Evolutionary conservation across 1,140 invertebrate genomes (phyloP), one percentile per base, ranked within the genome.

Genomic region (Ceratoteleas bidentatus): DNA sequence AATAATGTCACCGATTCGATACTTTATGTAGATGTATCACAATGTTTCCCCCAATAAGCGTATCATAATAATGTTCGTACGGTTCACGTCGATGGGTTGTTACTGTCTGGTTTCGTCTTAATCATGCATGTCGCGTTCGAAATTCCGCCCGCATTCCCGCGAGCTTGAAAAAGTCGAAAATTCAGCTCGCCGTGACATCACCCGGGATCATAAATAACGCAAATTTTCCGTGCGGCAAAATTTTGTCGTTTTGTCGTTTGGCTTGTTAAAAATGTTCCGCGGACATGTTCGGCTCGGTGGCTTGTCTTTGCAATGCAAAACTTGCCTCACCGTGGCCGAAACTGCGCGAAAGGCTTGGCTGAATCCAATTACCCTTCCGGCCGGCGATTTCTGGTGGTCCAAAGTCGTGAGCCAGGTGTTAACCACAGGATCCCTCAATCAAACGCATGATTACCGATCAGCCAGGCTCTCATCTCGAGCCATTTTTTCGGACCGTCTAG

Each of bases 401-500:
- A 4, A n/a, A 24, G 8, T 49, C 40, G 16, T 38, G 58, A 72
- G 14, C 61, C 60, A 78, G 75, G 75, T 78, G 75, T 72, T 78
- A 70, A 70, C 65, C 54, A 66, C 47, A 60, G 54, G 54, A 78
- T 65, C 53, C 54, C 24, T 72, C 62, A 61, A 68, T 79, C 61
- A 73, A 54, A 68, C 24, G 24, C 68, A 73, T 73, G 53, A 73
- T 79, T 79, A 79, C 60, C 65, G 60, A 61, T 66, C 68, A 56
- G 36, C 33, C 14, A 15, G 66, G 65, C 36, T 49, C 61, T 13
- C 54, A 34, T 47, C 53, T 52, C 66, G 14, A n/a, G 66, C 40
- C 14, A 24, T 52, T 14, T n/a, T 36, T 3, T 47, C 34, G n/a
- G 36, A 58, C 53, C 66, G 56, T 52, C 60, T 52, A 58, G 60